Base-by-base conservation (phyloP, 2,113 vertebrate species). In the Chionis minor region DNA sequence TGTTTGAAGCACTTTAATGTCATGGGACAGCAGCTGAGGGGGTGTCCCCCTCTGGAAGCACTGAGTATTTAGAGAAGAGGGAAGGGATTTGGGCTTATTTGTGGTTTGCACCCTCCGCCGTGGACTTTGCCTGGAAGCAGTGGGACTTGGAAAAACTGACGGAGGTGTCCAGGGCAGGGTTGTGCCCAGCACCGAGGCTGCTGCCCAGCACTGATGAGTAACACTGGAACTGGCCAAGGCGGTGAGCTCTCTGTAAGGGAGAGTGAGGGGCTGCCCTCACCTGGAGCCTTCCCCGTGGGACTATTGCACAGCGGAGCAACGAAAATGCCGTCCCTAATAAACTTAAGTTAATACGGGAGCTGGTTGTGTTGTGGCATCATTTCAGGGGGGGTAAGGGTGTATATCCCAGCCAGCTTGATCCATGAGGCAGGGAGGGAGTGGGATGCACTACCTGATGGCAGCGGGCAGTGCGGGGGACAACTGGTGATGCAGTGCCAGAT, bases 301-400 rank as follows among this genome's bases (percentile, higher is more conserved):
- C 77, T 80, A 7, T 62, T 59, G 78, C 91, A 92, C 90, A 96
- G 77, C 15, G 1, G 67, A 94, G 90, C 81, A 59, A 52, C 14
- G 28, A 70, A 87, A 88, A 91, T 70, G 79, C 95, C 93, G 66
- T 97, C 97, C 94, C 81, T 92, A 98, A 98, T 98, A 98, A 98
- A 98, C 49, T 52, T 52, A 92, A 77, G n/a, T 92, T 96, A 97
- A 96, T 69, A 51, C 65, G 10, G 58, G 77, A 11, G 47, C 32
- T 35, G 40, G 30, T 83, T 90, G 56, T 70, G 21, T 58, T 38
- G 13, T 90, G 47, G 61, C 18, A 9, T 75, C 5, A 2, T 83
- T 94, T 84, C 40, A 40, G 81, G 42, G 42, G 21, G 22, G 14
- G 10, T 61, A 44, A 20, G 0, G 1, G 18, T 16, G 19, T 21